Conservation (phyloP, 2,797 vertebrate genomes). For the Phoebastria nigripes region DNA sequence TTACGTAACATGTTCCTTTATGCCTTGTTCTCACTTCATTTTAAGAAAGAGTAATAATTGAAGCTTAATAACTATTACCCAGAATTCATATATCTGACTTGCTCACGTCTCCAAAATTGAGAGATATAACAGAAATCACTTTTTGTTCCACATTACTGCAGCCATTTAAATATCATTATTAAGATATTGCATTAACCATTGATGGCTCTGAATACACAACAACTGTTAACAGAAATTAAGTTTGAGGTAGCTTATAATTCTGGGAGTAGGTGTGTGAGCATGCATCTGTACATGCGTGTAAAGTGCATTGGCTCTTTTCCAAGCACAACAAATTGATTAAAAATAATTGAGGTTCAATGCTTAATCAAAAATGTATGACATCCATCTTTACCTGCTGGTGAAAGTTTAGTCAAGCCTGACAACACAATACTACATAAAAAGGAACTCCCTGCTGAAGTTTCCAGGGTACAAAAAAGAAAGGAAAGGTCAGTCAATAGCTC, state of each 20-base stretch:
- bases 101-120: not conserved
- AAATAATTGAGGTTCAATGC: not conserved
- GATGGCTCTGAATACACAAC: not conserved
- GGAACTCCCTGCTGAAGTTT: not conserved
- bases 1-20: not conserved
- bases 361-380: not conserved
- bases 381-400: not conserved
- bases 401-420: not conserved
- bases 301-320: not conserved
- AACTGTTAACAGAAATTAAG: not conserved
- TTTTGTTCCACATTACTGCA: not conserved
- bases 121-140: not conserved
- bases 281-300: not conserved
- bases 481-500: not conserved
- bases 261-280: not conserved
- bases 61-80: not conserved
- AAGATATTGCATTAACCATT: not conserved
- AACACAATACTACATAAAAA: not conserved
- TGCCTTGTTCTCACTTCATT: not conserved
- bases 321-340: not conserved
- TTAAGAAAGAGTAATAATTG: not conserved
- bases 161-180: not conserved
- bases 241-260: not conserved
- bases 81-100: not conserved
- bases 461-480: not conserved